Percentiles rank a stretch among this genome's conserved stretches.
Evolutionary conservation across 2,888 invertebrate species (phyloP).

Genomic region (Microctonus brassicae): DNA sequence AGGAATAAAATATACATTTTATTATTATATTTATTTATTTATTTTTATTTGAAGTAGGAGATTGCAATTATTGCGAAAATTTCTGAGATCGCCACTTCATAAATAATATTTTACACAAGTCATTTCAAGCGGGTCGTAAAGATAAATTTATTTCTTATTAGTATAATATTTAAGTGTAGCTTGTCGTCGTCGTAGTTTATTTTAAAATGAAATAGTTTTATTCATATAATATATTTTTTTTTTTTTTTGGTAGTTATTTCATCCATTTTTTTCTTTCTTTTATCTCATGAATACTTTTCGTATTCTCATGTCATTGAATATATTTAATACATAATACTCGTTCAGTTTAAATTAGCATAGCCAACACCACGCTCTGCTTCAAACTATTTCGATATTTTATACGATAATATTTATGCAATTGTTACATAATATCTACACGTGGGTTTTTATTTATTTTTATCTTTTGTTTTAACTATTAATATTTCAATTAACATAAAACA

Average conservation of each 20-base stretch:
- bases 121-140: neutral
- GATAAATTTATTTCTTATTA: neutral
- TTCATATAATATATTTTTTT: neutral
- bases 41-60: neutral
- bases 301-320: neutral
- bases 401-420: neutral
- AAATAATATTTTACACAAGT: neutral
- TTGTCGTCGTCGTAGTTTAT: neutral
- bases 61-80: neutral
- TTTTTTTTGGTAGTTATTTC: neutral
- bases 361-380: neutral
- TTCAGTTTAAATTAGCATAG: neutral
- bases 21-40: neutral
- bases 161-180: neutral
- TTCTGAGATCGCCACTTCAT: neutral
- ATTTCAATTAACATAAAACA: neutral
- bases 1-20: neutral
- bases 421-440: neutral
- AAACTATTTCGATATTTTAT: neutral
- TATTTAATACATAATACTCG: neutral
- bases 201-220: neutral
- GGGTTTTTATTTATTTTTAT: neutral
- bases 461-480: neutral
- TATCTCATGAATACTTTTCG: neutral
- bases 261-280: neutral